phyloP scores from a whole-genome alignment of 1,140 invertebrate genomes.

The Amyelois transitella region DNA sequence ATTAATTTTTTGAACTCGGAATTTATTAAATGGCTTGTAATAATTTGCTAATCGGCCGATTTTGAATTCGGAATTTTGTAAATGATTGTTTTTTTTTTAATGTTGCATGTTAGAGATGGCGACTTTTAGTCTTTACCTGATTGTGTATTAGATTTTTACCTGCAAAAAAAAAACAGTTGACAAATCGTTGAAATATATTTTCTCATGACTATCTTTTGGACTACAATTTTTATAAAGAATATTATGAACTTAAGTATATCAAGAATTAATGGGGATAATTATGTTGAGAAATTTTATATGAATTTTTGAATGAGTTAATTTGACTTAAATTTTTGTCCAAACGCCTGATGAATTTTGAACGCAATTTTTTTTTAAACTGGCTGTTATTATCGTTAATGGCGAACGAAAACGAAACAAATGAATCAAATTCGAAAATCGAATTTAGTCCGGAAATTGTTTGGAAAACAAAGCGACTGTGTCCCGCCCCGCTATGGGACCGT shows the following conservation, averaged over 20 bases:
- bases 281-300: too few species aligned
- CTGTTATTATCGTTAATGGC: not conserved
- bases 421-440: slow-evolving; percentile 35
- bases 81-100: not conserved
- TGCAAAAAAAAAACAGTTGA: not conserved
- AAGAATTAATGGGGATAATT: too few species aligned
- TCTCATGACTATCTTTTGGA: too few species aligned
- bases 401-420: slow-evolving; percentile 11
- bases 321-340: not conserved
- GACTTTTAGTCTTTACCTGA: too few species aligned
- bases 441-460: slow-evolving; percentile 55
- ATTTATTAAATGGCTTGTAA: not conserved
- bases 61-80: not conserved
- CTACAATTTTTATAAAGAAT: too few species aligned
- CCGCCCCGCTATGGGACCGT: slow-evolving; percentile 43
- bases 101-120: not conserved
- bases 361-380: not conserved
- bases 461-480: slow-evolving; percentile 54
- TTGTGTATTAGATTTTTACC: too few species aligned
- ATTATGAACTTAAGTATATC: too few species aligned
- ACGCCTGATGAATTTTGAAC: not conserved
- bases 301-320: too few species aligned
- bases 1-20: slow-evolving; percentile 12
- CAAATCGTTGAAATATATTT: too few species aligned
- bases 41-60: not conserved